Conservation (phyloP, 2,888 invertebrate species). For the Drosophila differens region DNA sequence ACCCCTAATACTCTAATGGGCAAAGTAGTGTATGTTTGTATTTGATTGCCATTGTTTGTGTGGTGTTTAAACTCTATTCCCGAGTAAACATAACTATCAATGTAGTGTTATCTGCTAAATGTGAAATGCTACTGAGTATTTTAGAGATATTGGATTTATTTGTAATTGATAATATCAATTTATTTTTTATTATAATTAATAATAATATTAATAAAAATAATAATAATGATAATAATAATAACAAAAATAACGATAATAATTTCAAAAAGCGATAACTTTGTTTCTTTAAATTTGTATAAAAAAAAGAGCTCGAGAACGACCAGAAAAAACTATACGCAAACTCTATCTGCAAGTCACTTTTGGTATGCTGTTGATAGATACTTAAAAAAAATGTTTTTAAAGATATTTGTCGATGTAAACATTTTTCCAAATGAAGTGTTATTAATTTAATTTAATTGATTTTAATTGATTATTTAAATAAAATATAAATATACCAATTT, state of each 20-base stretch:
- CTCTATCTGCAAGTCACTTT: too few relatives aligned
- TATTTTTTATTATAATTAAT: neutral
- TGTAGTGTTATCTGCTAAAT: neutral
- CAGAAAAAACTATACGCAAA: too few relatives aligned
- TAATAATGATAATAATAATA: neutral
- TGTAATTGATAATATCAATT: neutral
- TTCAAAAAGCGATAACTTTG: neutral
- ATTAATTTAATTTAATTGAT: neutral
- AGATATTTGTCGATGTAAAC: neutral
- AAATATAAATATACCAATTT: neutral
- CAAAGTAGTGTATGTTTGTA: neutral
- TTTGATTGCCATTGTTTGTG: neutral
- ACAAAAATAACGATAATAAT: neutral
- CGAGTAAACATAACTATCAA: neutral
- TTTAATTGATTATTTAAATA: neutral
- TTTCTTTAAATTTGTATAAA: too few relatives aligned
- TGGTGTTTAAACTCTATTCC: neutral
- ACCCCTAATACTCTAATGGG: conserved; percentile 18
- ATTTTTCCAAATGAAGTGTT: neutral
- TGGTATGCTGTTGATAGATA: too few relatives aligned
- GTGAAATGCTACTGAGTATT: neutral
- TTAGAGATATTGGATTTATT: neutral
- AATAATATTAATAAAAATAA: neutral
- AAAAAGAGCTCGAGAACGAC: too few relatives aligned
- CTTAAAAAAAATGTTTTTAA: too few relatives aligned